Conservation (phyloP, 2,888 invertebrate species). For the Lasioglossum morio region DNA sequence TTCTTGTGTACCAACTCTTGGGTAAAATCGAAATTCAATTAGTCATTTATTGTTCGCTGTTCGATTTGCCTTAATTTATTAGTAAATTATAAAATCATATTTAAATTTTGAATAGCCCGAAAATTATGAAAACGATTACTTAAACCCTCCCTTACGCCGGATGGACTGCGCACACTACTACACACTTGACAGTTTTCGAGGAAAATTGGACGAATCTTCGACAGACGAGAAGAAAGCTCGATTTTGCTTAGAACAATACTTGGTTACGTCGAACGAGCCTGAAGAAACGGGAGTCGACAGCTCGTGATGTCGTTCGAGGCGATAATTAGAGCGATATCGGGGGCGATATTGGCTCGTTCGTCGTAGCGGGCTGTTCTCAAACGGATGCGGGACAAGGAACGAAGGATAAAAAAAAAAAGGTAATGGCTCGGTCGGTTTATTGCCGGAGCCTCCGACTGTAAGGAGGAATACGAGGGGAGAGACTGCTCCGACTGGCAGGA, state of each 20-base stretch:
- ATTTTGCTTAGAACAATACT: constrained; percentile 1
- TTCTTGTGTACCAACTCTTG: background rate
- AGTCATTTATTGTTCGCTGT: background rate
- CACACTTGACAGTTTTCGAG: background rate
- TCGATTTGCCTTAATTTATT: background rate
- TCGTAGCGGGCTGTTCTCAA: background rate
- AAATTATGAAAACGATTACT: too few species aligned
- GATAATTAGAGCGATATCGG: constrained; percentile 41
- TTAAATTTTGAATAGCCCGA: background rate
- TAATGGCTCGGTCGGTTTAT: constrained; percentile 29
- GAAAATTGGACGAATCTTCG: background rate
- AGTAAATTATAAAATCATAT: background rate
- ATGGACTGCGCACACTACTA: background rate
- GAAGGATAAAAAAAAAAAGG: constrained; percentile 44
- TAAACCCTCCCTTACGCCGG: background rate
- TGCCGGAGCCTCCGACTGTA: constrained; percentile 3
- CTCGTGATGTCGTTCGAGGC: constrained; percentile 1
- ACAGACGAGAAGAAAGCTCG: background rate
- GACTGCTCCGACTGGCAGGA: constrained; percentile 29
- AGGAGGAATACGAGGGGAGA: constrained; percentile 36
- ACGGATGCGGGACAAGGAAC: background rate
- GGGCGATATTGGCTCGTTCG: constrained; percentile 11
- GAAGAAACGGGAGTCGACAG: constrained; percentile 11
- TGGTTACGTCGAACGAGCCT: background rate
- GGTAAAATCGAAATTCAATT: background rate